Base-by-base conservation (phyloP, 1,140 invertebrate genomes). In the Diabrotica virgifera region DNA sequence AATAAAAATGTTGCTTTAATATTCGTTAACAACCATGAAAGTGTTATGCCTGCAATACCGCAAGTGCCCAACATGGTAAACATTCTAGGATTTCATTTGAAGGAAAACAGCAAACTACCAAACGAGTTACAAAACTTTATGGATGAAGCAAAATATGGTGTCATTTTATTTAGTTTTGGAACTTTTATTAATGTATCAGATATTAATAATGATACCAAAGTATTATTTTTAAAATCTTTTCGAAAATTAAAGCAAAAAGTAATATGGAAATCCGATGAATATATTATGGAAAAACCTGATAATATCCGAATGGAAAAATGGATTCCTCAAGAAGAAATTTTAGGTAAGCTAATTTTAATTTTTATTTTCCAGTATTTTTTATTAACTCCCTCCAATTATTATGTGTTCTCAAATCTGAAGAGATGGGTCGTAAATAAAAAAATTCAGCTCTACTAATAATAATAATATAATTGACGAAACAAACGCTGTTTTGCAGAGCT, bases 311-410 rank as follows among this genome's bases (percentile, higher is more conserved):
- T 87, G 1, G 80, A 78, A 38, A 84, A 84, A 52, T 91, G 90
- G 89, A 75, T 90, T 4, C 89, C 89, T 0, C 89, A 92, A 71
- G 85, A 84, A 62, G 88, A 89, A 71, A 80, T 90, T 67, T 76
- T 90, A 67, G 84, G 87, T 89, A 67, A 65, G 24, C n/a, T n/a
- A n/a, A n/a, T n/a, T n/a, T n/a, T n/a, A n/a, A n/a, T n/a, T n/a
- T n/a, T n/a, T n/a, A n/a, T n/a, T n/a, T n/a, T n/a, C n/a, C n/a
- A n/a, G n/a, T n/a, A n/a, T n/a, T n/a, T n/a, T n/a, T n/a, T n/a
- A n/a, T n/a, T n/a, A n/a, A n/a, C n/a, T n/a, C n/a, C n/a, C n/a
- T n/a, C n/a, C n/a, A n/a, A n/a, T n/a, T n/a, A n/a, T n/a, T n/a
- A n/a, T n/a, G n/a, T n/a, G n/a, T n/a, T n/a, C n/a, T n/a, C n/a